Percentiles rank a stretch among this genome's conserved stretches.
phyloP scores from a whole-genome alignment of 2,797 vertebrate species.

The Crocidura indochinensis region DNA sequence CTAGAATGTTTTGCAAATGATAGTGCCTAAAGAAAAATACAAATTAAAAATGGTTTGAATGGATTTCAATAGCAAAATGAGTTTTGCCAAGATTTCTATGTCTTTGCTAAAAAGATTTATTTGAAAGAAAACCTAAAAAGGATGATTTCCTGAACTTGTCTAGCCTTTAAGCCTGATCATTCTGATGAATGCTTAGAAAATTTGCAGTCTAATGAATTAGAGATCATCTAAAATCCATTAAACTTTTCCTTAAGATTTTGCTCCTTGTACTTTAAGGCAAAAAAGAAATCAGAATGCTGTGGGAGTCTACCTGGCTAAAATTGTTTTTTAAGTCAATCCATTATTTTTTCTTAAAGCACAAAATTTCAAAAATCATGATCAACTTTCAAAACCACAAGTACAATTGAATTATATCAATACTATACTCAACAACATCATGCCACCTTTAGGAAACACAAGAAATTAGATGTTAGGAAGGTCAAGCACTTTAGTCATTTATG shows the following conservation, averaged over 20 bases:
- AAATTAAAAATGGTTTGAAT: conserved; percentile 18
- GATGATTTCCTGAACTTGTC: conserved; percentile 26
- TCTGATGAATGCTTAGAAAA: conserved; percentile 37
- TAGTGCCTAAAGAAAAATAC: too few relatives aligned
- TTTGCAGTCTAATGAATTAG: conserved; percentile 28
- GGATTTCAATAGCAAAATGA: conserved; percentile 58
- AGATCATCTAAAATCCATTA: conserved; percentile 50
- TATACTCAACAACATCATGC: conserved; percentile 13
- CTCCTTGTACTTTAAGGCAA: conserved; percentile 21
- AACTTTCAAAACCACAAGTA: conserved; percentile 63
- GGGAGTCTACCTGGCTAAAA: background rate
- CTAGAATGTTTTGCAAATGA: too few relatives aligned
- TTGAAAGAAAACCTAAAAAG: conserved; percentile 22
- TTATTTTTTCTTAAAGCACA: conserved; percentile 45
- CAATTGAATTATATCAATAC: conserved; percentile 10
- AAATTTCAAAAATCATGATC: background rate
- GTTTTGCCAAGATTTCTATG: conserved; percentile 40
- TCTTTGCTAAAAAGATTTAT: conserved; percentile 33
- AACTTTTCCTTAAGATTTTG: conserved; percentile 34
- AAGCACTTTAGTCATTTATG: conserved; percentile 21
- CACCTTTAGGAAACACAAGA: background rate
- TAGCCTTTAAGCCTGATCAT: background rate
- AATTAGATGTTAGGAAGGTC: background rate
- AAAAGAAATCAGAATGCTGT: conserved; percentile 27
- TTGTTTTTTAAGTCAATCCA: conserved; percentile 55